A percentile compares a stretch with the other conserved stretches of the same genome.
These are phyloP conservation scores for Forbesichthys agassizii DNA, from an alignment of 2,113 vertebrate genomes.

Conservation along the genomic window DNA sequence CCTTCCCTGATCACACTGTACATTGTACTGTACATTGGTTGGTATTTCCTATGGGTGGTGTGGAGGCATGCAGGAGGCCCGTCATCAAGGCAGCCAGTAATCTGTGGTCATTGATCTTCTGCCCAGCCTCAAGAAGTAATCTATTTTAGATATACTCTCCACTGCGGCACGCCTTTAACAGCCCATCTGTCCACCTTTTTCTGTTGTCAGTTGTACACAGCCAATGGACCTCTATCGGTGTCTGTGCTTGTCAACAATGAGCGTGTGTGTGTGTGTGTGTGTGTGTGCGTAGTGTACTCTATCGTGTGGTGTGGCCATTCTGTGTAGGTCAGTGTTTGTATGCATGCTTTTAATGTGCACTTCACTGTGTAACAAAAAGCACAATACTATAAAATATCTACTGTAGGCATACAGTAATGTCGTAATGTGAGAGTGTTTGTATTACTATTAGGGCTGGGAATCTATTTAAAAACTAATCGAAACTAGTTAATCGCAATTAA, in stretches of 20 bases:
- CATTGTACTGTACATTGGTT: constrained; percentile 78
- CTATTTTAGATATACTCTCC: constrained; percentile 82
- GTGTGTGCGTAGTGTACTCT: background rate
- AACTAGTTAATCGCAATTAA: no score
- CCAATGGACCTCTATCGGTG: constrained; percentile 12
- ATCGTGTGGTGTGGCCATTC: background rate
- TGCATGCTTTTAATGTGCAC: background rate
- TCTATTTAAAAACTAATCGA: no score
- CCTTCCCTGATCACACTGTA: no score
- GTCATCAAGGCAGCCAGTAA: constrained; percentile 74
- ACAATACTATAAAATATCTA: no score
- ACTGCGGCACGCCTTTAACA: constrained; percentile 46
- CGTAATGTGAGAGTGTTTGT: constrained; percentile 11
- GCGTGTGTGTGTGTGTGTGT: constrained; percentile 4
- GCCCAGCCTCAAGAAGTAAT: constrained; percentile 82
- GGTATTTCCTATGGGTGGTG: constrained; percentile 82
- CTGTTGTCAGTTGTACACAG: constrained; percentile 67
- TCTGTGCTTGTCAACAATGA: background rate
- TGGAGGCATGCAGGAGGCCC: constrained; percentile 46
- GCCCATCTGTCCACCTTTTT: constrained; percentile 34
- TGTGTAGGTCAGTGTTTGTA: background rate
- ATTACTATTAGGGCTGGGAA: constrained; percentile 9
- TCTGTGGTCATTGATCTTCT: constrained; percentile 81
- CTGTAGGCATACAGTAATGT: no score
- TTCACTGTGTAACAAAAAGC: background rate